Evolutionary conservation across 2,888 invertebrate species (phyloP), one percentile per base, ranked within the genome.

Genomic region (Homarus gammarus): DNA sequence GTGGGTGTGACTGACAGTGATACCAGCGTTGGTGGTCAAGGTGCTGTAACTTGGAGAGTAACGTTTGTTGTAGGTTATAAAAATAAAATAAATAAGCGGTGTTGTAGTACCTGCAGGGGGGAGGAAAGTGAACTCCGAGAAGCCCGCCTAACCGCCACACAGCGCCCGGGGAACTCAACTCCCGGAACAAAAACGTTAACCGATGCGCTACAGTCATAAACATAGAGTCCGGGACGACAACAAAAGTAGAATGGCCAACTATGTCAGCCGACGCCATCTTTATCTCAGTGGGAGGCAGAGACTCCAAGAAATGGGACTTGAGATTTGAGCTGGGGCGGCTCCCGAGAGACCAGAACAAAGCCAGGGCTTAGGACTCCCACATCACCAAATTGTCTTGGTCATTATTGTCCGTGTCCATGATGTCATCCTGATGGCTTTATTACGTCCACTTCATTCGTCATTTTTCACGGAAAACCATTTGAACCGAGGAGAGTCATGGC

Each of bases 351-450:
- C 44, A 33, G 78, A 31, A 44, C 78, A 78, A 78, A 78, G 78
- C 44, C 2, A 22, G 56, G 61, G 56, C 51, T 79, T 79, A 36
- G 33, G 79, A 70, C 75, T 27, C 70, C 27, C 33, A 70, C 75
- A 27, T 22, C 75, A 44, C 75, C 75, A 64, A n/a, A 10, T 27
- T 10, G 61, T 1, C 49, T 44, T 40, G 15, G 81, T 70, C 49
- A 3, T 31, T 40, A 78, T 78, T 86, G 78, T 78, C 27, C n/a
- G n/a, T 75, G 84, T 61, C 75, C 84, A 78, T 77, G 77, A 85
- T 77, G 85, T 85, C 85, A 64, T 75, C 64, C 64, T 85, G 85
- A 85, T 40, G 85, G 78, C 86, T 86, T 86, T 77, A 86, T 86
- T 73, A 84, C 73, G 31, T 22, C 64, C 33, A 61, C n/a, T 64